Base-by-base conservation (phyloP, 2,113 vertebrate genomes). In the Camelus bactrianus region DNA sequence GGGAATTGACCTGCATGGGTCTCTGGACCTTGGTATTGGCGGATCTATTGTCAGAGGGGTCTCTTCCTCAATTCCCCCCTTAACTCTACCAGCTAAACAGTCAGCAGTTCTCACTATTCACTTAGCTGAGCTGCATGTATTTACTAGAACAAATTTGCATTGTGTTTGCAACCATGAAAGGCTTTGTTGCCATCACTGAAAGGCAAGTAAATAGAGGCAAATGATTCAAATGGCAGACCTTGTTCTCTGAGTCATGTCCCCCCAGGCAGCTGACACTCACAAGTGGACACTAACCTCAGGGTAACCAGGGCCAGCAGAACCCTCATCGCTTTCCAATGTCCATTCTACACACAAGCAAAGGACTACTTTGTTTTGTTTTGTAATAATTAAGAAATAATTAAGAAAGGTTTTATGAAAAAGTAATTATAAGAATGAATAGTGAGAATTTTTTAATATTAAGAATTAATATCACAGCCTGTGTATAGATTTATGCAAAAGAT, bases 81-180 rank as follows among this genome's bases (percentile, higher is more conserved):
- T 13, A 30, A 70, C 80, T 64, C 60, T 20, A 5, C 69, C 35
- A 89, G 77, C 58, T 38, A 6, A 73, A 60, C 19, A 38, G 65
- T 72, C 58, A 42, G 85, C 30, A 67, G 76, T 28, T 85, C 72
- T 93, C 48, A 69, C 70, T 28, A 70, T 30, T 56, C 70, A 84
- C 24, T 67, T 67, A 20, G 46, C 1, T 64, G 75, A 84, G 32
- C 67, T 65, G 75, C 50, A 38, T 38, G 10, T 54, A 69, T 94
- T 90, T 65, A 65, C 54, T 22, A 56, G 79, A 93, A 94, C 81
- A 95, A 95, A 28, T 93, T 83, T 83, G 67, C 56, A 88, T 24
- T 97, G 81, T 94, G 72, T 58, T 82, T 38, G 28, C n/a, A 46
- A 60, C 62, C 80, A 82, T 65, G 69, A 76, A 52, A 82, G n/a